Base-by-base conservation (phyloP, 1,140 invertebrate genomes). In the Micrasema minimum region DNA sequence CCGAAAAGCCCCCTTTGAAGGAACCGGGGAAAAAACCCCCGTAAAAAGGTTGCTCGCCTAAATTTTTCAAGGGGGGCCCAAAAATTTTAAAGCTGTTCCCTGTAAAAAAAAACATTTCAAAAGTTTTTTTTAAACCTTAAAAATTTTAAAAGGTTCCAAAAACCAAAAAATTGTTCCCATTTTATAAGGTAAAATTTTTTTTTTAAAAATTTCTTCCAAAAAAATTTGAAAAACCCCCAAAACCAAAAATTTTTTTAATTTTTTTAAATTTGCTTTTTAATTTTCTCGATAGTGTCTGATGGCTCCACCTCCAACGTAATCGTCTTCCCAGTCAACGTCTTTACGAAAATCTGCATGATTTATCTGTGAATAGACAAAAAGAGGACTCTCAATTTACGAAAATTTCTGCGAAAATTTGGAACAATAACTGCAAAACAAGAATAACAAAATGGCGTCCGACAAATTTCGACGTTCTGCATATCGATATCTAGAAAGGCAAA, bases 131-230 rank as follows among this genome's bases (percentile, higher is more conserved):
- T n/a, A n/a, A n/a, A n/a, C n/a, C n/a, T n/a, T n/a, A n/a, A n/a
- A n/a, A n/a, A n/a, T n/a, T n/a, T n/a, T n/a, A n/a, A n/a, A n/a
- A n/a, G n/a, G n/a, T n/a, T n/a, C n/a, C n/a, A n/a, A n/a, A n/a
- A n/a, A n/a, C n/a, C n/a, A n/a, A n/a, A n/a, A n/a, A n/a, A n/a
- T n/a, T n/a, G n/a, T n/a, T n/a, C n/a, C n/a, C n/a, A n/a, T n/a
- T n/a, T n/a, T n/a, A n/a, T n/a, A n/a, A n/a, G n/a, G 96, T 96
- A 14, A 93, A 90, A 81, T 96, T 96, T 1, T 96, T 94, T 91
- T 96, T 95, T 84, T 96, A n/a, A n/a, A n/a, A n/a, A n/a, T n/a
- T n/a, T n/a, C n/a, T n/a, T n/a, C n/a, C n/a, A n/a, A n/a, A n/a
- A n/a, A 93, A 80, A 97, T 96, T n/a, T n/a, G n/a, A n/a, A n/a